Percentiles rank a stretch among this genome's conserved stretches.
Evolutionary conservation across 2,888 invertebrate species (phyloP).

Genomic region (Julus scandinavius): DNA sequence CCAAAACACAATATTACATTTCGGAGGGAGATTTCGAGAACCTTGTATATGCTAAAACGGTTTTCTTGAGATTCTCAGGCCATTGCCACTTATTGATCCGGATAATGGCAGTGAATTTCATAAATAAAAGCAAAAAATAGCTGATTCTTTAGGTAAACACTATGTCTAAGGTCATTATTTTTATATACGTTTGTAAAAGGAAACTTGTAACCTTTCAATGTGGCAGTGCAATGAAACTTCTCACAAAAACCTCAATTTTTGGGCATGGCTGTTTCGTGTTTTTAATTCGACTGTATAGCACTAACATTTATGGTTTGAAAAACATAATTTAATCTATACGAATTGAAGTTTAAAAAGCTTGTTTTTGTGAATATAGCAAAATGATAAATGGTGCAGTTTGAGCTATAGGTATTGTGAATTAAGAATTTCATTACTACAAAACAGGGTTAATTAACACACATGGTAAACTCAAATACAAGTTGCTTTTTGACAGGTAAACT

Average conservation of each 20-base stretch:
- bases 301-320: too few species aligned
- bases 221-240: not conserved
- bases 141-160: slow-evolving; percentile 18
- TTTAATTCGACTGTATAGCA: not conserved
- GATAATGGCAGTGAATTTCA: slow-evolving; percentile 1
- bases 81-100: slow-evolving; percentile 5
- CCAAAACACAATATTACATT: not conserved
- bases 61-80: not conserved
- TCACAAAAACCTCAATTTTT: not conserved
- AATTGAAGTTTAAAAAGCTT: too few species aligned
- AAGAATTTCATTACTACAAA: too few species aligned
- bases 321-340: too few species aligned
- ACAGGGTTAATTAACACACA: too few species aligned
- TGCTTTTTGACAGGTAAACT: too few species aligned
- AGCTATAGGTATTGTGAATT: too few species aligned
- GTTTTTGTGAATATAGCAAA: too few species aligned
- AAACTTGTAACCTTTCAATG: not conserved
- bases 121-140: not conserved
- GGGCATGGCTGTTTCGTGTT: not conserved
- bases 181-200: not conserved
- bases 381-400: too few species aligned
- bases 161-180: slow-evolving; percentile 8
- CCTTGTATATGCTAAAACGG: not conserved
- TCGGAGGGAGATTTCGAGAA: not conserved
- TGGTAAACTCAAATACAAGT: too few species aligned